These are phyloP conservation scores for Rambutsinella grinnellia DNA, from an alignment of 2,888 invertebrate species.

Conservation along the genomic window DNA sequence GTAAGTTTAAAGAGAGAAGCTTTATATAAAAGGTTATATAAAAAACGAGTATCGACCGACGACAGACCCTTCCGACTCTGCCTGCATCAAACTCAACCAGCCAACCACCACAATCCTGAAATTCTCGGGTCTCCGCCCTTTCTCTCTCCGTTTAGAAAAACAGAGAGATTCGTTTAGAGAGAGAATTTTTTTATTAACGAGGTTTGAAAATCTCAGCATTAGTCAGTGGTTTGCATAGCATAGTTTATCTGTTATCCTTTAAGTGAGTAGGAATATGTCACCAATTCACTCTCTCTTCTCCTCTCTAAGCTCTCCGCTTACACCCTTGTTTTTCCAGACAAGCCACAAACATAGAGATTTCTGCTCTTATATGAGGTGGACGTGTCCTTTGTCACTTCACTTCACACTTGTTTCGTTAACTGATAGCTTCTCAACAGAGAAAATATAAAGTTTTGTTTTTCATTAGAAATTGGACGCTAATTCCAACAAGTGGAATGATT, in stretches of 20 bases:
- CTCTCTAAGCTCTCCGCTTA: no score
- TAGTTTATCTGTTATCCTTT: no score
- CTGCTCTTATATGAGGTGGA: background rate
- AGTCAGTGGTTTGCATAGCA: constrained; percentile 7
- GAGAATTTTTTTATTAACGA: background rate
- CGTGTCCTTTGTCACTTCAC: constrained; percentile 12
- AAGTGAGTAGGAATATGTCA: no score
- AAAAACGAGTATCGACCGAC: background rate
- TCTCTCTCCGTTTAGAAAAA: constrained; percentile 22
- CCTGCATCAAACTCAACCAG: constrained; percentile 33
- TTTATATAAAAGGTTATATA: no score
- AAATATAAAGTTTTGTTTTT: background rate
- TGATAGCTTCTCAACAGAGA: background rate
- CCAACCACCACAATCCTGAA: constrained; percentile 50
- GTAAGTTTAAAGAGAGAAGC: no score
- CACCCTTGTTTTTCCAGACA: constrained; percentile 5
- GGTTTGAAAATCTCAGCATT: background rate
- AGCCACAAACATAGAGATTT: background rate
- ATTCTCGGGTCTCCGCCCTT: constrained; percentile 57
- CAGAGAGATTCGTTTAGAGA: background rate
- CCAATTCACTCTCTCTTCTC: no score
- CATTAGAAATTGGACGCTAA: background rate
- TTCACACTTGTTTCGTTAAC: constrained; percentile 38
- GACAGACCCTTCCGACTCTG: constrained; percentile 28
- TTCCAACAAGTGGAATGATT: constrained; percentile 50